Conservation (phyloP, 1,140 invertebrate species). For the Whitmania pigra region DNA sequence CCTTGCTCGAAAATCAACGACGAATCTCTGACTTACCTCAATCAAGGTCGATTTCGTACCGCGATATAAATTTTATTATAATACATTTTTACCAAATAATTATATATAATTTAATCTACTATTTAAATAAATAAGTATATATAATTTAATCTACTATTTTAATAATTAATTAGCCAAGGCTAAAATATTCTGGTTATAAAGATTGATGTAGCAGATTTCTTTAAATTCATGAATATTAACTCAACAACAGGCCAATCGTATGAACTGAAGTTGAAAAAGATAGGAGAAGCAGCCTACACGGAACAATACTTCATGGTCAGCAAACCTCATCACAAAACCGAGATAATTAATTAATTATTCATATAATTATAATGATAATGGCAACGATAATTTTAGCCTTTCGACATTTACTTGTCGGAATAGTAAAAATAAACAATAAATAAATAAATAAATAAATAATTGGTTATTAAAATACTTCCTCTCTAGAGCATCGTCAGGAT, state of each 20-base stretch:
- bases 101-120: too few relatives aligned
- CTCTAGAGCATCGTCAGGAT: slow-evolving; percentile 73
- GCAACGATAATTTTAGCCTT: too few relatives aligned
- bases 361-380: too few relatives aligned
- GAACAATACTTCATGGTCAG: background rate
- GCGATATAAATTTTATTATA: too few relatives aligned
- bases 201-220: background rate
- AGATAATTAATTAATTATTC: background rate
- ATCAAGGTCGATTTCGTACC: slow-evolving; percentile 55
- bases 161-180: too few relatives aligned
- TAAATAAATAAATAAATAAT: background rate
- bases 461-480: slow-evolving; percentile 27
- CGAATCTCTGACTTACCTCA: slow-evolving; percentile 90
- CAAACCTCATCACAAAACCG: background rate
- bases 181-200: background rate
- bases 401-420: too few relatives aligned
- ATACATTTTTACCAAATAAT: too few relatives aligned
- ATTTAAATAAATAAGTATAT: too few relatives aligned
- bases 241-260: slow-evolving; percentile 62
- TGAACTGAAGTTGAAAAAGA: slow-evolving; percentile 88
- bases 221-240: background rate
- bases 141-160: too few relatives aligned
- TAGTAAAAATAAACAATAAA: background rate
- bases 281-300: slow-evolving; percentile 54
- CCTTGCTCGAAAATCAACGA: slow-evolving; percentile 92